Conservation (phyloP, 2,888 invertebrate genomes). For the Eupeodes latifasciatus region DNA sequence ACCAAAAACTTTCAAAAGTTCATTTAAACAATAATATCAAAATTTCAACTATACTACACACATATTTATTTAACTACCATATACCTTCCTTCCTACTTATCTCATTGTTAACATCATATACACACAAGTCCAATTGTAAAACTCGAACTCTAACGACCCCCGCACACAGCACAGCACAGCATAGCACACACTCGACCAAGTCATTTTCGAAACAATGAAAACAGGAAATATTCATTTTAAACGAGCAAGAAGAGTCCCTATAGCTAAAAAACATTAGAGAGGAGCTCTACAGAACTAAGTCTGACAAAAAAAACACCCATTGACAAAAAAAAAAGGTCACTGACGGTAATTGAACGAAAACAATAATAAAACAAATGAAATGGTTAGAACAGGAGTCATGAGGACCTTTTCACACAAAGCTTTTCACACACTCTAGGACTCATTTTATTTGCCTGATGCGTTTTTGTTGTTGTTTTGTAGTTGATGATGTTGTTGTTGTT, state of each 20-base stretch:
- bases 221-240: slow-evolving; percentile 44
- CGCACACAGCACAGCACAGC: background rate
- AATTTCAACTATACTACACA: background rate
- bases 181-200: background rate
- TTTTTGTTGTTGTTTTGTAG: background rate
- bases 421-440: slow-evolving; percentile 29
- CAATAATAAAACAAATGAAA: slow-evolving; percentile 47
- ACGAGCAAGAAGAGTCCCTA: background rate
- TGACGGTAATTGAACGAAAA: slow-evolving; percentile 54
- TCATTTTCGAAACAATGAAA: slow-evolving; percentile 44
- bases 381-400: slow-evolving; percentile 15
- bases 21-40: slow-evolving; percentile 13
- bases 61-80: too few species aligned
- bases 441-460: slow-evolving; percentile 55
- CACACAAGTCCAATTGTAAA: background rate
- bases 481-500: background rate
- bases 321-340: slow-evolving; percentile 24
- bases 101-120: background rate
- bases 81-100: slow-evolving; percentile 11
- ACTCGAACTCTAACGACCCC: slow-evolving; percentile 18
- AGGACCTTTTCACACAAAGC: slow-evolving; percentile 38
- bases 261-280: background rate
- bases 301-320: background rate
- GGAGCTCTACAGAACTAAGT: background rate
- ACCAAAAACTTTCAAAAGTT: background rate